These are phyloP conservation scores for Terebella lapidaria DNA, from an alignment of 2,888 invertebrate genomes.

Conservation along the genomic window DNA sequence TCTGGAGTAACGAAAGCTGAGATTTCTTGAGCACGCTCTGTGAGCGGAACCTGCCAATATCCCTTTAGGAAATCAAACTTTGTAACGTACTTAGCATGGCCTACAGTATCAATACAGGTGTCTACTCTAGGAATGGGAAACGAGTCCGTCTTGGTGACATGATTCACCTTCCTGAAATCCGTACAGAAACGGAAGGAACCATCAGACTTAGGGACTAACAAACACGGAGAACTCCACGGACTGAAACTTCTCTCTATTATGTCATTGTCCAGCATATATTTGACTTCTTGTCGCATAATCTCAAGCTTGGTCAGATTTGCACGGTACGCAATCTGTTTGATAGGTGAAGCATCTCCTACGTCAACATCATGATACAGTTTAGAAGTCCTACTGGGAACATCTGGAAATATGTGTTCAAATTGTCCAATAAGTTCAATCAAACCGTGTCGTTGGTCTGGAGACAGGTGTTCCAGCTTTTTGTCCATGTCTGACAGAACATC, in stretches of 20 bases:
- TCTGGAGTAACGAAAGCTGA: no score
- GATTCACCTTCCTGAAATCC: background rate
- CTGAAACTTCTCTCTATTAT: background rate
- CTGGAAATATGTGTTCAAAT: background rate
- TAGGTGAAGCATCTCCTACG: background rate
- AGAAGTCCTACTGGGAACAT: background rate
- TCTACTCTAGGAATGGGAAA: background rate
- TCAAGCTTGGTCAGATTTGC: conserved; percentile 1
- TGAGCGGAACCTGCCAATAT: no score
- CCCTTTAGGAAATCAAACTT: no score
- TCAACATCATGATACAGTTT: background rate
- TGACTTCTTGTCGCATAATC: background rate
- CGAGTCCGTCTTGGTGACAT: background rate
- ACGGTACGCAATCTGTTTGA: background rate
- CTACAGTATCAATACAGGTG: no score
- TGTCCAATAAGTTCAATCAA: background rate
- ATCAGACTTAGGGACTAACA: background rate
- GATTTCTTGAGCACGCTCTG: no score
- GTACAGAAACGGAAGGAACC: background rate
- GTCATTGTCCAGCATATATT: conserved; percentile 2
- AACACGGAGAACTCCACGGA: background rate
- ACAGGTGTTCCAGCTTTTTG: no score
- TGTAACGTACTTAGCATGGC: no score
- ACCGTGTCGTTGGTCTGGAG: no score
- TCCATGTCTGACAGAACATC: no score